Evolutionary conservation across 2,888 invertebrate species (phyloP).

Genomic region (Rutpela maculata): DNA sequence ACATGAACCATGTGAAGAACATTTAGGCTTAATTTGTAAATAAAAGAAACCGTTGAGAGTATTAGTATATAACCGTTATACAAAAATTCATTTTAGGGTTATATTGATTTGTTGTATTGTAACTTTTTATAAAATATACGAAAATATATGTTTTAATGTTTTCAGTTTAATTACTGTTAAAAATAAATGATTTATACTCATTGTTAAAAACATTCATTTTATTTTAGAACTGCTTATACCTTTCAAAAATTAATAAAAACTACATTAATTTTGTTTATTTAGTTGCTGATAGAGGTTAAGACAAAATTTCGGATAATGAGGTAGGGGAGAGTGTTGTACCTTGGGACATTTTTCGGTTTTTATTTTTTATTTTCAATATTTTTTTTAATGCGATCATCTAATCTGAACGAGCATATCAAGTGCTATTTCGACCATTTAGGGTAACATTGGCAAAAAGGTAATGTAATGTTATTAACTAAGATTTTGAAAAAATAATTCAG

Average conservation of each 20-base stretch:
- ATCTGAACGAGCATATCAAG: too few relatives aligned
- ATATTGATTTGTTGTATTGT: conserved; percentile 53
- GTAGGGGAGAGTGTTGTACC: too few relatives aligned
- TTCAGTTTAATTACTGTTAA: conserved; percentile 41
- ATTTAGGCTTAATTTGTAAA: conserved; percentile 32
- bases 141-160: conserved; percentile 48
- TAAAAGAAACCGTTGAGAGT: conserved; percentile 33
- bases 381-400: too few relatives aligned
- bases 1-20: conserved; percentile 7
- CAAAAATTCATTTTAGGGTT: conserved; percentile 20
- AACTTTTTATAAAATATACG: conserved; percentile 56
- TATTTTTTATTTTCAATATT: too few relatives aligned
- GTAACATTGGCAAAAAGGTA: too few relatives aligned
- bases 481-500: too few relatives aligned
- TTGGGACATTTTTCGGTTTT: too few relatives aligned
- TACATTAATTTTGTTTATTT: neutral
- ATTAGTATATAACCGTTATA: conserved; percentile 30
- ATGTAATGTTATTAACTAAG: too few relatives aligned
- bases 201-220: conserved; percentile 31
- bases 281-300: neutral
- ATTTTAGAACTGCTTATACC: conserved; percentile 14
- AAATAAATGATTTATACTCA: conserved; percentile 46
- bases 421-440: too few relatives aligned
- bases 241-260: neutral
- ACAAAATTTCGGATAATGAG: too few relatives aligned